Conservation (phyloP, 2,797 vertebrate species). For the Fistularia commersonii region DNA sequence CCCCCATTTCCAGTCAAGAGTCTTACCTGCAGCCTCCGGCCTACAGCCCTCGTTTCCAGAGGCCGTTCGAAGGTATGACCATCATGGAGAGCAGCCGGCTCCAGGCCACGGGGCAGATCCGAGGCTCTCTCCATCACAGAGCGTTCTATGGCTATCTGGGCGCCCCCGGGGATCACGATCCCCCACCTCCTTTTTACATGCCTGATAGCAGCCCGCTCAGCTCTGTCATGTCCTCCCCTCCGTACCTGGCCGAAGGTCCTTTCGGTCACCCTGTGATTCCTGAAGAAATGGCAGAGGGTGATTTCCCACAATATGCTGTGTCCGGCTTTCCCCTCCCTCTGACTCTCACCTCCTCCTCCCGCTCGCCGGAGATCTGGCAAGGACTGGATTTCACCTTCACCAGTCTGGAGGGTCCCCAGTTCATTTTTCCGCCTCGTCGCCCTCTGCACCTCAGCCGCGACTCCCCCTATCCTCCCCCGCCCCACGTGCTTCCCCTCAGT, state of each 20-base stretch:
- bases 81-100: conserved; percentile 86
- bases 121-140: conserved; percentile 84
- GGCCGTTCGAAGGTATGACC: conserved; percentile 88
- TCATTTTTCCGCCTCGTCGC: conserved; percentile 90
- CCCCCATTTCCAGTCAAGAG: conserved; percentile 96
- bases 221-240: conserved; percentile 95
- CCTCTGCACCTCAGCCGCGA: conserved; percentile 85
- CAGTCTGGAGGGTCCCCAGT: conserved; percentile 87
- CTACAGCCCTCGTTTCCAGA: conserved; percentile 96
- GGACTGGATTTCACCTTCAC: conserved; percentile 91
- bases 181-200: conserved; percentile 95
- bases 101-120: conserved; percentile 90
- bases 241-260: conserved; percentile 88
- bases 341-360: conserved; percentile 88
- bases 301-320: conserved; percentile 81
- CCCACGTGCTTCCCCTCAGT: conserved; percentile 85
- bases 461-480: conserved; percentile 80
- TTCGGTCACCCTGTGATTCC: conserved; percentile 93
- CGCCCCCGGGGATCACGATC: conserved; percentile 79
- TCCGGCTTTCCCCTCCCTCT: conserved; percentile 93
- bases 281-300: conserved; percentile 89
- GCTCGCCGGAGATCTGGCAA: conserved; percentile 93
- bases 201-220: conserved; percentile 95
- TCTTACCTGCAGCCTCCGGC: conserved; percentile 96
- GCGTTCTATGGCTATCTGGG: conserved; percentile 96